A percentile compares a stretch with the other conserved stretches of the same genome.
phyloP scores from a whole-genome alignment of 2,888 invertebrate species.

The Mythimna loreyi region DNA sequence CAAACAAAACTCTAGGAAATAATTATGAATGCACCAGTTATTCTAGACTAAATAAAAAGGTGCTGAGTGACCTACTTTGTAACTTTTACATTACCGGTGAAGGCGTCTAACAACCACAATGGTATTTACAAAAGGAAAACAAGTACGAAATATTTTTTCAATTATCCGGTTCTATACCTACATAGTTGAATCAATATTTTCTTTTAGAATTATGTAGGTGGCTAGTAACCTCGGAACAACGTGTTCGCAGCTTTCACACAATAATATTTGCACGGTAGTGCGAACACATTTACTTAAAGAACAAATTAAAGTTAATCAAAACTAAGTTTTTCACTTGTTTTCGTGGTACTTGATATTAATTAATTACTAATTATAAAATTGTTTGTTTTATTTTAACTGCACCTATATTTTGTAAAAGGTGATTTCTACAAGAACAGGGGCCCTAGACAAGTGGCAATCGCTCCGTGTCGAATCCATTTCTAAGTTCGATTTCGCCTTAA shows the following conservation, averaged over 20 bases:
- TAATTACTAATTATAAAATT: too few relatives aligned
- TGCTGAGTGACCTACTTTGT: slow-evolving; percentile 57
- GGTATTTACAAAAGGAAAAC: slow-evolving; percentile 59
- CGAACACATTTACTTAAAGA: slow-evolving; percentile 20
- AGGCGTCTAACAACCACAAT: slow-evolving; percentile 55
- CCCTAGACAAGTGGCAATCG: too few relatives aligned
- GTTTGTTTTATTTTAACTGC: too few relatives aligned
- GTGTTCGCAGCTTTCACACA: slow-evolving; percentile 47
- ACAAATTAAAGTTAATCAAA: slow-evolving; percentile 12
- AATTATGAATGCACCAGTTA: slow-evolving; percentile 30
- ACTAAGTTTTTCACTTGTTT: not conserved
- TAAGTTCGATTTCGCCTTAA: too few relatives aligned
- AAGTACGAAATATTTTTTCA: slow-evolving; percentile 47
- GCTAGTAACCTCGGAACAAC: slow-evolving; percentile 38
- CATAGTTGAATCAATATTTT: slow-evolving; percentile 43
- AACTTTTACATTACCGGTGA: slow-evolving; percentile 60
- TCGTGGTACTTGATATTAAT: too few relatives aligned
- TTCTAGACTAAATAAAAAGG: slow-evolving; percentile 33
- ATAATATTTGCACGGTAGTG: slow-evolving; percentile 40
- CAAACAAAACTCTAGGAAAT: slow-evolving; percentile 21
- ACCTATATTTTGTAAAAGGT: too few relatives aligned
- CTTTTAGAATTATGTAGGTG: slow-evolving; percentile 43
- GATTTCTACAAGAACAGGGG: too few relatives aligned
- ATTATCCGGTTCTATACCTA: slow-evolving; percentile 46
- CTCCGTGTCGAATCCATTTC: too few relatives aligned